phyloP scores from a whole-genome alignment of 2,797 vertebrate genomes.

The Pterois miles region DNA sequence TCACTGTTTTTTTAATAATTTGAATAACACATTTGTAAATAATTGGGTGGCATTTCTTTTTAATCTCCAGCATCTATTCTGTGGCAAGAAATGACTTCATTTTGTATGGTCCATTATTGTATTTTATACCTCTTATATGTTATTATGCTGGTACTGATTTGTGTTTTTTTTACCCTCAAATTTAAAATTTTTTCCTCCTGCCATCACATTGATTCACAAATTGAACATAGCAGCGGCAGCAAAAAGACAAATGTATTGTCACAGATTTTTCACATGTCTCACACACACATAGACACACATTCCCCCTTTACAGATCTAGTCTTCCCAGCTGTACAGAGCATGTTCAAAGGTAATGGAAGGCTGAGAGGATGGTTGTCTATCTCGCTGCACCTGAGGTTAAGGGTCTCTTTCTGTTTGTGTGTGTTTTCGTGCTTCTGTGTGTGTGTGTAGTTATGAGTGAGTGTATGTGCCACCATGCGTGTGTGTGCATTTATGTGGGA shows the following conservation, averaged over 20 bases:
- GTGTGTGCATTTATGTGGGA: slow-evolving; percentile 61
- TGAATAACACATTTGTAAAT: slow-evolving; percentile 35
- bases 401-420: slow-evolving; percentile 10
- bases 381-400: slow-evolving; percentile 56
- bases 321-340: slow-evolving; percentile 42
- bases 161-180: slow-evolving; percentile 8
- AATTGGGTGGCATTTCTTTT: slow-evolving; percentile 26
- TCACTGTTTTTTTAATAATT: slow-evolving; percentile 20
- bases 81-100: slow-evolving; percentile 16
- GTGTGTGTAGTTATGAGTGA: neutral
- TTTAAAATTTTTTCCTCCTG: slow-evolving; percentile 10
- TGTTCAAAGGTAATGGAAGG: slow-evolving; percentile 64
- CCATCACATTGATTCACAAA: slow-evolving; percentile 38
- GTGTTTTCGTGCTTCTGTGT: neutral
- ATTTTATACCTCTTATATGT: slow-evolving; percentile 8
- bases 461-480: neutral
- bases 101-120: slow-evolving; percentile 15
- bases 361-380: slow-evolving; percentile 56
- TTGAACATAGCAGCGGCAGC: slow-evolving; percentile 10
- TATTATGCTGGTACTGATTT: slow-evolving; percentile 33
- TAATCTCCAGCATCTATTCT: slow-evolving; percentile 9
- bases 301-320: slow-evolving; percentile 25
- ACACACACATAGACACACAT: neutral
- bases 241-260: slow-evolving; percentile 8
- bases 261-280: slow-evolving; percentile 13